Base-by-base conservation (phyloP, 2,888 invertebrate species). In the Nezara viridula region DNA sequence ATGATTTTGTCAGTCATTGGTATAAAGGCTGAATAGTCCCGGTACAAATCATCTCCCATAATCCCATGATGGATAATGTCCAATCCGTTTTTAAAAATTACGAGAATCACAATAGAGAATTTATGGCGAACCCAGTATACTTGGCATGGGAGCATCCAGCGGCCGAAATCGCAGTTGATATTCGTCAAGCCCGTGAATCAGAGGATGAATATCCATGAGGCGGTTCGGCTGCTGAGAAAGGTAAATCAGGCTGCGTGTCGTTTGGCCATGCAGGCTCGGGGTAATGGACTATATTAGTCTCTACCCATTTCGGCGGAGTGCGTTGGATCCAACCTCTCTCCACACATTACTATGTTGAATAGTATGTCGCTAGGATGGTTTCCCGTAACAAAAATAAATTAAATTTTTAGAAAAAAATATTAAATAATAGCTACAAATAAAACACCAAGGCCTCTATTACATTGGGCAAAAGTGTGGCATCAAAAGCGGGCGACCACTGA, bases 151-250 rank as follows among this genome's bases (percentile, higher is more conserved):
- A 60, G n/a, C 55, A 60, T n/a, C n/a, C 9, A 12, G 10, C 32
- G 16, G 4, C 27, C 66, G 66, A 32, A 66, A 66, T 14, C 6
- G 16, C 14, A 66, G 32, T 66, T 66, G 66, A 66, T 32, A 66
- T 66, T 32, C 66, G 66, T 55, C 55, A 55, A 24, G n/a, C 24
- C n/a, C n/a, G 6, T 32, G 66, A 27, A 32, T 66, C 0, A 32
- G 27, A 66, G 27, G 66, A 66, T 66, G 66, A 66, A 66, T 66
- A 66, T 66, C 66, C 66, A 66, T 66, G 66, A 66, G 32, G 32
- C 27, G 66, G 66, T 66, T 32, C 55, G 24, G 55, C n/a, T n/a
- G n/a, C n/a, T 10, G 55, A 55, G 55, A 9, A 60, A 66, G 27
- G 16, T 66, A 32, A 66, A 32, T 27, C 66, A 66, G 10, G 2